Evolutionary conservation across 2,888 invertebrate species (phyloP).

Genomic region (Isoperla grammatica): DNA sequence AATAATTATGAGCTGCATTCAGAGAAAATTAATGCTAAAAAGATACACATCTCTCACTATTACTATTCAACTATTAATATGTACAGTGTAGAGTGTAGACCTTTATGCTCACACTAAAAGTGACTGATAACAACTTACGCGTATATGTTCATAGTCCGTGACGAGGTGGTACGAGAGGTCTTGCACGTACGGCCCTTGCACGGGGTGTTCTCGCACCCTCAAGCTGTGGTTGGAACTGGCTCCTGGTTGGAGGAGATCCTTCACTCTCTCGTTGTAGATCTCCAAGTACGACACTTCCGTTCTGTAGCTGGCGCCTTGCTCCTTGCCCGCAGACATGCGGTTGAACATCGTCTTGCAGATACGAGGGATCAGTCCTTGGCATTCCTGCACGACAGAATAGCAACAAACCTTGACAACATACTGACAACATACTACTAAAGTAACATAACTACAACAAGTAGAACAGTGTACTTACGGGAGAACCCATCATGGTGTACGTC

Average conservation of each 20-base stretch:
- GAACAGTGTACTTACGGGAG: constrained; percentile 51
- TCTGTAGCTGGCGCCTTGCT: constrained; percentile 74
- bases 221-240: constrained; percentile 59
- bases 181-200: constrained; percentile 78
- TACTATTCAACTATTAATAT: too few species aligned
- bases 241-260: constrained; percentile 57
- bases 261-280: constrained; percentile 80
- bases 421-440: too few species aligned
- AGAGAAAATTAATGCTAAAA: too few species aligned
- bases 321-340: constrained; percentile 73
- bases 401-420: too few species aligned
- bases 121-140: constrained; percentile 49
- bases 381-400: constrained; percentile 52
- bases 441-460: too few species aligned
- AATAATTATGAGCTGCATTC: too few species aligned
- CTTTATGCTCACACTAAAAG: too few species aligned
- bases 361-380: constrained; percentile 77
- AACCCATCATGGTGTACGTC: constrained; percentile 90
- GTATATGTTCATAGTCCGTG: constrained; percentile 79
- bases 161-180: constrained; percentile 80
- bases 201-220: constrained; percentile 73
- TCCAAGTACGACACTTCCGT: constrained; percentile 83
- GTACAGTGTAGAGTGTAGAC: too few species aligned
- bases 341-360: constrained; percentile 80
- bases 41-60: too few species aligned